Evolutionary conservation across 2,888 invertebrate genomes (phyloP).

Genomic region (Clistopyga incitator): DNA sequence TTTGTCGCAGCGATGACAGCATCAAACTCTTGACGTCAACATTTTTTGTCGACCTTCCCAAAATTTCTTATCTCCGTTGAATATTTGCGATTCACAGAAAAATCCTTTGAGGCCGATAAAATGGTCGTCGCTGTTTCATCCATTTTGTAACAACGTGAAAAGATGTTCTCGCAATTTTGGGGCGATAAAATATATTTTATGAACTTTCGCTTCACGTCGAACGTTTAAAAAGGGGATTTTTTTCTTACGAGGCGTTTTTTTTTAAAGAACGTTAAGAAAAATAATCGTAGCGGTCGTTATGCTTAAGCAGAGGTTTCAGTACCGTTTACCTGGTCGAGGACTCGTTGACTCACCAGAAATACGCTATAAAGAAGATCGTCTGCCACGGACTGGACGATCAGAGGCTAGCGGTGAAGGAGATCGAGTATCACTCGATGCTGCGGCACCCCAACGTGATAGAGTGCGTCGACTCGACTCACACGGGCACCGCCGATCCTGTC

Average conservation of each 20-base stretch:
- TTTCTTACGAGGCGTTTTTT: too few relatives aligned
- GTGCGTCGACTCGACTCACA: slow-evolving; percentile 88
- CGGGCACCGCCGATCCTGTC: slow-evolving; percentile 88
- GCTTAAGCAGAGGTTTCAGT: slow-evolving; percentile 90
- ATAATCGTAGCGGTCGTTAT: slow-evolving; percentile 21
- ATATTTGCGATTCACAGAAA: neutral
- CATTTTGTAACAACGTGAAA: too few relatives aligned
- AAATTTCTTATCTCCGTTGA: neutral
- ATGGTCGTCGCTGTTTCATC: too few relatives aligned
- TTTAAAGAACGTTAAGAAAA: slow-evolving; percentile 38
- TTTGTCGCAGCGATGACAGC: neutral
- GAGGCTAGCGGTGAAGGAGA: slow-evolving; percentile 89
- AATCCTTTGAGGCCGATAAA: neutral
- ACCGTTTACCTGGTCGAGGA: slow-evolving; percentile 92
- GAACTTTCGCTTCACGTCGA: too few relatives aligned
- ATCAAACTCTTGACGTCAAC: neutral
- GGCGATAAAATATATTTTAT: too few relatives aligned
- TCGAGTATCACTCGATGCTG: slow-evolving; percentile 89
- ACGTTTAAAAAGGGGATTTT: too few relatives aligned
- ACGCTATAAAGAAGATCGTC: slow-evolving; percentile 92
- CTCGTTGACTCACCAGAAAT: slow-evolving; percentile 87
- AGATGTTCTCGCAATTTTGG: too few relatives aligned
- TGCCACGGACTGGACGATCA: slow-evolving; percentile 93
- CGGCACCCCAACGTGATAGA: slow-evolving; percentile 91
- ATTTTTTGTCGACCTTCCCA: neutral